phyloP scores from a whole-genome alignment of 2,113 vertebrate species.

The Entomyzon cyanotis region DNA sequence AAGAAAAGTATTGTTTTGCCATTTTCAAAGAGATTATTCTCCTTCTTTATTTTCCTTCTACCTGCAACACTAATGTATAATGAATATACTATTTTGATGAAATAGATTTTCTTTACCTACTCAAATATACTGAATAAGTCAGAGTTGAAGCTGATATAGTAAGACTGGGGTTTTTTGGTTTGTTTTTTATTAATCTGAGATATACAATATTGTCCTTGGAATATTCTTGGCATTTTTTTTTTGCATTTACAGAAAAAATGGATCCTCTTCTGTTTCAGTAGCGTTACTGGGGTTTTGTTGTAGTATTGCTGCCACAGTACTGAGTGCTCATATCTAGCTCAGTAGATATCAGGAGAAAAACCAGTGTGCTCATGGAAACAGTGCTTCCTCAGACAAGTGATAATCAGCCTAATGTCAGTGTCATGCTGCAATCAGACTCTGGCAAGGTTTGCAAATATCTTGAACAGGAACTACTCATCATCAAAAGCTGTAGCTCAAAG shows the following conservation, averaged over 20 bases:
- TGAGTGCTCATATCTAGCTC: background rate
- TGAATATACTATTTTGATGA: background rate
- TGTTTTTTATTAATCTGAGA: background rate
- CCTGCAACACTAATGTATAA: background rate
- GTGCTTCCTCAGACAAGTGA: slow-evolving; percentile 57
- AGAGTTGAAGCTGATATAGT: background rate
- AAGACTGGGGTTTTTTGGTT: too few relatives aligned
- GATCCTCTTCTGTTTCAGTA: background rate
- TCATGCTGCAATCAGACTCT: slow-evolving; percentile 66
- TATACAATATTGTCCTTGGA: background rate
- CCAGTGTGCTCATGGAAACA: slow-evolving; percentile 36
- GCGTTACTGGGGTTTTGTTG: background rate
- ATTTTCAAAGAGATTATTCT: background rate
- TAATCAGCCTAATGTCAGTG: slow-evolving; percentile 61
- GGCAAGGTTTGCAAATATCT: slow-evolving; percentile 75
- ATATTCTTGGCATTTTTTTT: background rate
- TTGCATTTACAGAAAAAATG: background rate
- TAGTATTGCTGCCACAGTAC: slow-evolving; percentile 12
- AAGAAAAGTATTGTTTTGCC: background rate
- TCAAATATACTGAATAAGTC: background rate
- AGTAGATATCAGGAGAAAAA: slow-evolving; percentile 41
- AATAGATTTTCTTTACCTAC: background rate
- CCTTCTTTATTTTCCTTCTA: background rate
- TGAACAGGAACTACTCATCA: slow-evolving; percentile 66
- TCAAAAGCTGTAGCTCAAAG: slow-evolving; percentile 66